Conservation (phyloP, 1,140 invertebrate genomes). For the Drosophila setifemur region DNA sequence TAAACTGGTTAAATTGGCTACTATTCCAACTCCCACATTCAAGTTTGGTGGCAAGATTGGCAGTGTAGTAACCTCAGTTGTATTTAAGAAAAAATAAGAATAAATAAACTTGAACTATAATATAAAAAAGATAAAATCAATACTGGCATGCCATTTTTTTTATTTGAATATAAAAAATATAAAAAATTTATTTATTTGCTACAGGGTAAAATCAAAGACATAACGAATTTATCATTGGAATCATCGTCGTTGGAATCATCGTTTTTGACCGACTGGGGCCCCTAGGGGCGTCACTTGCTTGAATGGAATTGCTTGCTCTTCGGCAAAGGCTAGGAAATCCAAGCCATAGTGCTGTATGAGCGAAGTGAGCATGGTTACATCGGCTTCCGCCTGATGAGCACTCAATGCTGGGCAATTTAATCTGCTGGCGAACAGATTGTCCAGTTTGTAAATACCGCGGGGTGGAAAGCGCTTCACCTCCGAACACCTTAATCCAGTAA, state of each 20-base stretch:
- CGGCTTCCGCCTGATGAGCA: conserved; percentile 85
- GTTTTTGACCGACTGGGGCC: background rate
- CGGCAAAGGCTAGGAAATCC: conserved; percentile 84
- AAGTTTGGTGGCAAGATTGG: conserved; percentile 93
- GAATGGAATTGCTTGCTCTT: conserved; percentile 83
- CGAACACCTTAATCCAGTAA: conserved; percentile 37
- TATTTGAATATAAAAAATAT: background rate
- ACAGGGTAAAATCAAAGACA: background rate
- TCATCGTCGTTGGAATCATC: background rate
- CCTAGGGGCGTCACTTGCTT: conserved; percentile 55
- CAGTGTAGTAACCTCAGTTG: conserved; percentile 89
- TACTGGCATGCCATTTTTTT: too few relatives aligned
- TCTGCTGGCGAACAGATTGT: conserved; percentile 83
- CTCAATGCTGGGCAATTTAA: conserved; percentile 80
- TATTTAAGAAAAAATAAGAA: conserved; percentile 84
- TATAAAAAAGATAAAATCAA: conserved; percentile 8
- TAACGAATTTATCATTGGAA: too few relatives aligned
- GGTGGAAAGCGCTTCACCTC: conserved; percentile 44
- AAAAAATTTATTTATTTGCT: background rate
- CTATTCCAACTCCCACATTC: conserved; percentile 91
- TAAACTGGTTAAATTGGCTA: conserved; percentile 85
- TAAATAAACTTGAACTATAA: too few relatives aligned
- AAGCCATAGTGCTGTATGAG: conserved; percentile 84
- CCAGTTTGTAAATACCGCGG: conserved; percentile 83
- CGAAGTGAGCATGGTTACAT: conserved; percentile 84